phyloP scores from a whole-genome alignment of 2,797 vertebrate genomes.

The Lagodon rhomboides region DNA sequence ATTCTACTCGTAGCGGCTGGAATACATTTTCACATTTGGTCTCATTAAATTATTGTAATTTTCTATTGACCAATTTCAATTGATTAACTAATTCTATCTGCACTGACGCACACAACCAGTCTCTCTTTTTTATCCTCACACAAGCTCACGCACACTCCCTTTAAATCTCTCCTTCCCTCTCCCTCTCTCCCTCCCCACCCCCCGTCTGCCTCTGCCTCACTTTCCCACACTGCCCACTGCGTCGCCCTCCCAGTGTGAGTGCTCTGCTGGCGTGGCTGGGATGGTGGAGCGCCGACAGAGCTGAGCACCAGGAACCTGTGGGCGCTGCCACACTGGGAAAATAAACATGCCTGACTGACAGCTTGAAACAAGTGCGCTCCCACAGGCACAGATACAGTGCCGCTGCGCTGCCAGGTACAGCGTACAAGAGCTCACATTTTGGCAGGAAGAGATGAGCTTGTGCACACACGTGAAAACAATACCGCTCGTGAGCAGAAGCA shows the following conservation, averaged over 20 bases:
- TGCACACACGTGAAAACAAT: constrained; percentile 38
- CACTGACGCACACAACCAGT: not conserved
- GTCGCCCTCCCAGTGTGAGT: constrained; percentile 39
- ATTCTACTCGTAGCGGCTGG: not conserved
- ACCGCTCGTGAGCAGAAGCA: constrained; percentile 31
- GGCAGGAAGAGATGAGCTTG: constrained; percentile 47
- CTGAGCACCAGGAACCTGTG: constrained; percentile 58
- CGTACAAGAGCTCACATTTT: constrained; percentile 32
- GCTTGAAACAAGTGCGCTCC: constrained; percentile 57
- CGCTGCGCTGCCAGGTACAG: constrained; percentile 20
- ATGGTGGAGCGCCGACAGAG: constrained; percentile 52
- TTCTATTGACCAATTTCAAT: not conserved
- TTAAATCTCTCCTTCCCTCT: not conserved
- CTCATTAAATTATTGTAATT: not conserved
- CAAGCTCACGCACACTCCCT: not conserved
- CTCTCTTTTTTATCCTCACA: not conserved
- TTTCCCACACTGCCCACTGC: constrained; percentile 48
- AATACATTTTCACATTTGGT: constrained; percentile 1
- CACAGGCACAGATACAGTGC: constrained; percentile 39
- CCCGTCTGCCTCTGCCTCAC: not conserved
- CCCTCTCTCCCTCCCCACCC: not conserved
- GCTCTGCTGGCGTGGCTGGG: constrained; percentile 48
- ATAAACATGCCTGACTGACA: constrained; percentile 71
- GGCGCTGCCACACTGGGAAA: constrained; percentile 61
- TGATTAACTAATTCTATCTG: not conserved